Conservation (phyloP, 1,140 invertebrate genomes). For the Temnothorax longispinosus region DNA sequence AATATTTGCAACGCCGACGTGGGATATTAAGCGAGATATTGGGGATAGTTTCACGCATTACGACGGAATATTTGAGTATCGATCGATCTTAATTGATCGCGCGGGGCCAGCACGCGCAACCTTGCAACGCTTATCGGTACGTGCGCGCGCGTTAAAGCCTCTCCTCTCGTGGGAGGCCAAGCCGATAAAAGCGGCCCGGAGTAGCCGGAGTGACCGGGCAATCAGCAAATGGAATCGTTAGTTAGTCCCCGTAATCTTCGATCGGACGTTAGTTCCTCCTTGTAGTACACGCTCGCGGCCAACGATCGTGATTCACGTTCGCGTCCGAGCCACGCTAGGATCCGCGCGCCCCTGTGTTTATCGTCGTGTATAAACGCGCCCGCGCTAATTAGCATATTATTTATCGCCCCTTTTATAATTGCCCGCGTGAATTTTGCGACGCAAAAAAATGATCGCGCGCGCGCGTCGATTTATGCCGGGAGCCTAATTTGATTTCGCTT, state of each 20-base stretch:
- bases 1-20: background rate
- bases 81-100: constrained; percentile 68
- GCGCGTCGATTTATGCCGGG: constrained; percentile 3
- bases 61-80: constrained; percentile 34
- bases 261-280: constrained; percentile 66
- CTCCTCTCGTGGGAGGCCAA: constrained; percentile 52
- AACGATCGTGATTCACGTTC: constrained; percentile 68
- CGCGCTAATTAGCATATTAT: constrained; percentile 63
- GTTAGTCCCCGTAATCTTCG: constrained; percentile 65
- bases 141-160: constrained; percentile 38
- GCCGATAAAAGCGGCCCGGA: constrained; percentile 59
- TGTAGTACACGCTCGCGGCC: constrained; percentile 59
- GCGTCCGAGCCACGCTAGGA: constrained; percentile 4
- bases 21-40: background rate
- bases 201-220: constrained; percentile 39
- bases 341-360: constrained; percentile 39
- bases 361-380: background rate
- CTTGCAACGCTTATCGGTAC: constrained; percentile 53
- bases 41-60: background rate
- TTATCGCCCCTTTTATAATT: constrained; percentile 44
- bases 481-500: constrained; percentile 35
- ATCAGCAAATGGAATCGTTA: constrained; percentile 72
- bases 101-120: constrained; percentile 35
- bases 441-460: background rate
- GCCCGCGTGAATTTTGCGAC: background rate